Percentiles rank a stretch among this genome's conserved stretches.
These are phyloP conservation scores for Pegoplata infirma DNA, from an alignment of 2,888 invertebrate species.

Conservation along the genomic window DNA sequence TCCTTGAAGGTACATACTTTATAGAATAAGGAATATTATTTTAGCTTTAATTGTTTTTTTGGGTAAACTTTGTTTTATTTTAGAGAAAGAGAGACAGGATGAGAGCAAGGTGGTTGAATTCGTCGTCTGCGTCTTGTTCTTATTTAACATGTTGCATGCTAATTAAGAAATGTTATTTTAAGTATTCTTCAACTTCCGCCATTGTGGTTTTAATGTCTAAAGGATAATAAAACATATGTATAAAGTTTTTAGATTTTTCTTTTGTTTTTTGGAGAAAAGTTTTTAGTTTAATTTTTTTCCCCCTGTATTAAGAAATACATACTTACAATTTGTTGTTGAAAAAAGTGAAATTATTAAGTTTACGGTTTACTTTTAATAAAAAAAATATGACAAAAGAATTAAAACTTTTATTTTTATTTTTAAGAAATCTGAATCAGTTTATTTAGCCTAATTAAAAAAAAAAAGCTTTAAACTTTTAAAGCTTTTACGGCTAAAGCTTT, in stretches of 20 bases:
- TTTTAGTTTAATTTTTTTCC: neutral
- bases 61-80: neutral
- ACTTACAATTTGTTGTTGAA: too few species aligned
- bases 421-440: too few species aligned
- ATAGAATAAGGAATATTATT: neutral
- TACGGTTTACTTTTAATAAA: neutral
- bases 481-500: too few species aligned
- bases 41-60: neutral
- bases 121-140: conserved; percentile 7
- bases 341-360: neutral
- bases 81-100: too few species aligned
- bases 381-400: neutral
- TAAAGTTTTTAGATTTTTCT: too few species aligned
- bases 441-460: too few species aligned
- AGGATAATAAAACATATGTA: conserved; percentile 45
- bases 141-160: conserved; percentile 37
- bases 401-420: neutral
- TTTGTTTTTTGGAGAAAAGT: conserved; percentile 11
- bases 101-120: neutral
- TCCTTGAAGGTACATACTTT: too few species aligned
- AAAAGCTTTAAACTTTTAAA: too few species aligned
- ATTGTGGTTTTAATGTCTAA: conserved; percentile 26
- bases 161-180: conserved; percentile 36
- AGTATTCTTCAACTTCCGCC: conserved; percentile 29
- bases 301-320: neutral